Evolutionary conservation across 1,140 invertebrate species (phyloP), one percentile per base, ranked within the genome.

Genomic region (Hycleus phaleratus): DNA sequence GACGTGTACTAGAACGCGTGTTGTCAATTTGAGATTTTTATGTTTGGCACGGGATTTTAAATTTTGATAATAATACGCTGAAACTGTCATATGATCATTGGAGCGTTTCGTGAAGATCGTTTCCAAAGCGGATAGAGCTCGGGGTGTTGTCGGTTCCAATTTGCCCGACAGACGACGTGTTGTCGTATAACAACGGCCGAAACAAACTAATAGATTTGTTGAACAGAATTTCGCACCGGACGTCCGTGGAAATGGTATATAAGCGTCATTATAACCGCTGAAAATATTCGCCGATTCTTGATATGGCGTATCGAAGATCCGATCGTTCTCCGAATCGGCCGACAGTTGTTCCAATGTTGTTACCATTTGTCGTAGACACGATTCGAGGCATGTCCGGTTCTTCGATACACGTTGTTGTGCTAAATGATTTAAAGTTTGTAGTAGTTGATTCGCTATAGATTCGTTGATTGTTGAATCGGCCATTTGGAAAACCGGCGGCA

Each of bases 211-310:
- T 25, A 86, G 82, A 63, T 88, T 88, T 26, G 88, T 88, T 40
- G 87, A 87, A 75, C 90, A 95, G 79, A 97, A 98, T 70, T 88
- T 87, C 1, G 91, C 93, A 3, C 93, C 93, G 9, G 91, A 95
- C 0, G 93, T 97, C 52, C 92, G 78, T 1, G 94, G 94, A 77
- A 95, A 97, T 1, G 94, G 94, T 60, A 97, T 90, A 65, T 87
- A 91, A n/a, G 86, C 82, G 69, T 90, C 88, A 56, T 87, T 84
- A 48, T 78, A 73, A 7, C 77, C 75, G 26, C 73, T 71, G 60
- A 78, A 79, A n/a, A 77, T 58, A 49, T 60, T 66, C 2, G 51
- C 32, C 2, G 67, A 59, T 56, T 72, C 69, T 10, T 68, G 56
- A 42, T 70, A 71, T 0, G 61, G 43, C 24, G 45, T 61, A 38